Conservation (phyloP, 1,140 invertebrate genomes). For the Brachionus rubens region DNA sequence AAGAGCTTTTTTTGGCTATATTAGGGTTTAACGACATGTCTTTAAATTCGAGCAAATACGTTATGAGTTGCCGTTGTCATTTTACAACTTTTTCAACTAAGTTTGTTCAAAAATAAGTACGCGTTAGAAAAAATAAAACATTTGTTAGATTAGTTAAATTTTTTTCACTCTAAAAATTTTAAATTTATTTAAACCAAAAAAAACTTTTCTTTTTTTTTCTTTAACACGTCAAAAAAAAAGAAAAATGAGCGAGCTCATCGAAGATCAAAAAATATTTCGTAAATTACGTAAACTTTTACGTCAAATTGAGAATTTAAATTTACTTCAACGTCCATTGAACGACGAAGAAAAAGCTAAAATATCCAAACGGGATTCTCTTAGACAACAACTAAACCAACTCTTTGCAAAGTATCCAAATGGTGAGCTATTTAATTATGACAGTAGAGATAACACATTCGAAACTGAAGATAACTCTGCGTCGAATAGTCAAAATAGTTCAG, state of each 20-base stretch:
- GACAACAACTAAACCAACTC: conserved; percentile 5
- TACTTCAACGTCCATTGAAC: background rate
- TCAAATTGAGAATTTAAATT: conserved; percentile 21
- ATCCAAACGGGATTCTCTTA: background rate
- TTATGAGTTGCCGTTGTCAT: no score
- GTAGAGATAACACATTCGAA: conserved; percentile 14
- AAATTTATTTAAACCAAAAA: background rate
- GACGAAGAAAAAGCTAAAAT: conserved; percentile 41
- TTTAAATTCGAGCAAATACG: no score
- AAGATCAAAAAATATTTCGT: conserved; percentile 28
- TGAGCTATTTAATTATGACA: background rate
- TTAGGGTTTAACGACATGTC: no score
- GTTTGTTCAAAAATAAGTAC: no score
- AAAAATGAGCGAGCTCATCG: conserved; percentile 4
- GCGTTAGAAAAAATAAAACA: no score
- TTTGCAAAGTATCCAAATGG: conserved; percentile 27
- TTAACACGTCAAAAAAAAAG: no score
- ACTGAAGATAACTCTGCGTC: background rate
- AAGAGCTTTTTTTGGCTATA: no score
- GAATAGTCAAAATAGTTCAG: background rate
- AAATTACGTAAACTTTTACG: conserved; percentile 34
- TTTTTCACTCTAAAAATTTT: background rate
- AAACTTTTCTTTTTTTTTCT: no score
- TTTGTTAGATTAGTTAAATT: no score
- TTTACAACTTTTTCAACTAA: no score